Evolutionary conservation across 1,140 invertebrate species (phyloP), one percentile per base, ranked within the genome.

Genomic region (Drosophila nigromelanica): DNA sequence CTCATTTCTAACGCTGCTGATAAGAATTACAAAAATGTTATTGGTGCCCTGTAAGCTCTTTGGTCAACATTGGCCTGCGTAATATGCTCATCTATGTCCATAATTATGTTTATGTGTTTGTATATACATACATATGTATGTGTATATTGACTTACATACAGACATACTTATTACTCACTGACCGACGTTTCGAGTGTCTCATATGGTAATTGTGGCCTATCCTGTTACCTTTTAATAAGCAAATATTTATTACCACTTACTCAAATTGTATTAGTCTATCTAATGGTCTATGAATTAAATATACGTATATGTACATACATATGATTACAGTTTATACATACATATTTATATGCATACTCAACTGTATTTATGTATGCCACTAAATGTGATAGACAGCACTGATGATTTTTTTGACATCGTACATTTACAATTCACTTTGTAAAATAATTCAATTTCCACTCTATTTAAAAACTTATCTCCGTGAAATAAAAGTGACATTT

Each of bases 401-500:
- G 24, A 0, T 30, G n/a, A 60, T 51, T 39, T 5, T 0, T 18
- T 7, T 35, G 1, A 37, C 47, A 60, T 2, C n/a, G 18, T 1
- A 10, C 8, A 8, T 7, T 11, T 50, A 15, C 12, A 10, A 58
- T 5, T 24, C 11, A 21, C 7, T 24, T 24, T 10, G 24, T 12
- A 2, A 37, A 52, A 48, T 33, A 50, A 14, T 24, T 45, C 30
- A 59, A 11, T 39, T 48, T 39, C 27, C 42, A 21, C 4, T 30
- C 14, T 7, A 56, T 15, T 37, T 10, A 14, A 4, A 54, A 43
- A 64, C 3, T n/a, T 45, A 55, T 64, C 42, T 45, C 33, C 43
- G 15, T 60, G 0, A 7, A 47, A 12, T 47, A 58, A 27, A 58
- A 45, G 24, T 58, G 55, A 43, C 40, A 42, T 27, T 27, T 58